These are phyloP conservation scores for Drosophila pseudotakahashii DNA, from an alignment of 2,888 invertebrate species.

Conservation along the genomic window DNA sequence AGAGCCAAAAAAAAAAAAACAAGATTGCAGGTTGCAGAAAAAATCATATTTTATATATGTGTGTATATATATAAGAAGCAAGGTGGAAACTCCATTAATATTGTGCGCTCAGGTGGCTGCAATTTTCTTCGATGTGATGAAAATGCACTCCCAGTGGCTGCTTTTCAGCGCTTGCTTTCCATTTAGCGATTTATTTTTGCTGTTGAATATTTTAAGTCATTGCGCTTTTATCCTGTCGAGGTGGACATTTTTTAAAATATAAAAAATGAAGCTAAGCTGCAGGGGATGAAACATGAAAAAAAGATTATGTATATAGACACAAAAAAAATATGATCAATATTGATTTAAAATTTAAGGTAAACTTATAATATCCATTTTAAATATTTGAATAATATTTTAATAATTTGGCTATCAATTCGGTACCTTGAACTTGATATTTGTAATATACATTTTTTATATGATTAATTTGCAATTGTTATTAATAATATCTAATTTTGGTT, in stretches of 20 bases:
- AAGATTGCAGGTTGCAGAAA: constrained; percentile 12
- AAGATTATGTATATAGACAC: no score
- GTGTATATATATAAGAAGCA: constrained; percentile 32
- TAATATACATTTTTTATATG: no score
- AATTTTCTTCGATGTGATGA: constrained; percentile 49
- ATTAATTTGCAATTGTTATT: no score
- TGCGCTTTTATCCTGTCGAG: constrained; percentile 9
- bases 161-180: constrained; percentile 52
- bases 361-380: no score
- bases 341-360: no score
- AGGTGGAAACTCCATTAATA: constrained; percentile 64
- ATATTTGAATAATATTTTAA: no score
- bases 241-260: constrained; percentile 17
- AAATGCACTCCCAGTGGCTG: constrained; percentile 66
- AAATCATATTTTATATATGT: constrained; percentile 40
- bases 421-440: no score
- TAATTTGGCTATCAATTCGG: no score
- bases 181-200: constrained; percentile 26
- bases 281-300: not conserved
- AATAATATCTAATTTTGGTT: no score
- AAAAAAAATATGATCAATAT: no score
- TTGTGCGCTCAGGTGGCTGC: constrained; percentile 64
- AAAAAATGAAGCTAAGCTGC: not conserved
- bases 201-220: constrained; percentile 23
- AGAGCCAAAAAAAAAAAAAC: constrained; percentile 18